Conservation (phyloP, 2,797 vertebrate genomes). For the Ctenosaura bakeri region DNA sequence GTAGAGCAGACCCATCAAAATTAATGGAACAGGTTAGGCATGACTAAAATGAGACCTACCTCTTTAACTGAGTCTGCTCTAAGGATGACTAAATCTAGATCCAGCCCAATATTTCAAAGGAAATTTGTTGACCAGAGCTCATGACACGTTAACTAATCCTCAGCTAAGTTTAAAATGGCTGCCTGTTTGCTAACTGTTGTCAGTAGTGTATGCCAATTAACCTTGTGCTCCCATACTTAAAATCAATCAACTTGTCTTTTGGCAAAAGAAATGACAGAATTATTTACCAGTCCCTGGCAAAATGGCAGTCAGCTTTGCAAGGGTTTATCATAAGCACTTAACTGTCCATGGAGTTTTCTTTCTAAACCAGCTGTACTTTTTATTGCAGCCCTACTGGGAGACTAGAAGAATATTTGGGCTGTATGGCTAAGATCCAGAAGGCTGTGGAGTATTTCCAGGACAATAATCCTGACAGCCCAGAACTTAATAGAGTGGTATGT, state of each 20-base stretch:
- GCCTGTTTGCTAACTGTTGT: neutral
- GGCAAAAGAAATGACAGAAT: neutral
- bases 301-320: constrained; percentile 12
- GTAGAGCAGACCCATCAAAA: neutral
- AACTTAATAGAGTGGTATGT: constrained; percentile 96
- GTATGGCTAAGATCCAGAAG: constrained; percentile 97
- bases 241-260: neutral
- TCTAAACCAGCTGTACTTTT: constrained; percentile 23
- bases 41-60: too few species aligned
- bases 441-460: constrained; percentile 99
- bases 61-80: neutral
- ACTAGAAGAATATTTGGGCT: constrained; percentile 92
- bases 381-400: constrained; percentile 89
- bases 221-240: neutral
- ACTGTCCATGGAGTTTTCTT: neutral
- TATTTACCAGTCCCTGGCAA: neutral
- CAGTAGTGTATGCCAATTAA: neutral
- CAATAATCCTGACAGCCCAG: constrained; percentile 96
- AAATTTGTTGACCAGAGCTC: constrained; percentile 3
- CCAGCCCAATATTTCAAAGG: neutral
- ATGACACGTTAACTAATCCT: neutral
- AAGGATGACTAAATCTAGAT: neutral
- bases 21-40: neutral
- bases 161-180: constrained; percentile 1
- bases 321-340: neutral